Percentiles rank a stretch among this genome's conserved stretches.
phyloP scores from a whole-genome alignment of 2,113 vertebrate genomes.

The Rhombomys opimus region DNA sequence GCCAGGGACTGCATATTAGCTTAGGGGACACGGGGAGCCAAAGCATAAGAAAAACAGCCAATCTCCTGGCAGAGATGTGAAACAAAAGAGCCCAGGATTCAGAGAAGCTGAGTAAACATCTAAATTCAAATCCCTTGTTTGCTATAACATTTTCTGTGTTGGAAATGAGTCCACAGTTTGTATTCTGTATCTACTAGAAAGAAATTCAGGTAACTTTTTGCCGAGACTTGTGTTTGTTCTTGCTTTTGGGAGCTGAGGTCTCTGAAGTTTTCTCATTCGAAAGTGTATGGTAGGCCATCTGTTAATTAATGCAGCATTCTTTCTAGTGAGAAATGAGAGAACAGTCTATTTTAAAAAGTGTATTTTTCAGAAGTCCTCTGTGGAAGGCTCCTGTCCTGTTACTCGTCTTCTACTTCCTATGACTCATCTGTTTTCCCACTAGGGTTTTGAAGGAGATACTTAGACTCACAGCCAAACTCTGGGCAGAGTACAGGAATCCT shows the following conservation, averaged over 20 bases:
- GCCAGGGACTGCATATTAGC: slow-evolving; percentile 63
- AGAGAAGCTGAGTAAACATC: slow-evolving; percentile 60
- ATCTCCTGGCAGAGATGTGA: slow-evolving; percentile 47
- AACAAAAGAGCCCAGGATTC: slow-evolving; percentile 23
- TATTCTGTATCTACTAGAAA: slow-evolving; percentile 42
- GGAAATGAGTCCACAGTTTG: slow-evolving; percentile 55
- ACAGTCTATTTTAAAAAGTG: background rate
- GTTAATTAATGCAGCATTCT: background rate
- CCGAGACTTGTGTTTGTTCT: slow-evolving; percentile 64
- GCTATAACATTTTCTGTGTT: slow-evolving; percentile 49
- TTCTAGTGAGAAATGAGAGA: slow-evolving; percentile 23
- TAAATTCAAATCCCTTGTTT: slow-evolving; percentile 66
- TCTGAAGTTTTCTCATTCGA: slow-evolving; percentile 58
- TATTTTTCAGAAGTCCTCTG: no score
- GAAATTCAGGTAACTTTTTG: slow-evolving; percentile 58
- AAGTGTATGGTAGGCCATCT: slow-evolving; percentile 17
- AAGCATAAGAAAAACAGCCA: slow-evolving; percentile 23
- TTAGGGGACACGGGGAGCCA: slow-evolving; percentile 25
- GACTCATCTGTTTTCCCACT: no score
- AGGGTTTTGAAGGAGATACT: no score
- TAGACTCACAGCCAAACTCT: no score
- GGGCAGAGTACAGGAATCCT: no score
- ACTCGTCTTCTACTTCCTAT: no score
- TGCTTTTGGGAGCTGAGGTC: slow-evolving; percentile 11
- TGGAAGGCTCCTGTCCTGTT: no score